Evolutionary conservation across 2,113 vertebrate genomes (phyloP).

Genomic region (Melanerpes formicivorus): DNA sequence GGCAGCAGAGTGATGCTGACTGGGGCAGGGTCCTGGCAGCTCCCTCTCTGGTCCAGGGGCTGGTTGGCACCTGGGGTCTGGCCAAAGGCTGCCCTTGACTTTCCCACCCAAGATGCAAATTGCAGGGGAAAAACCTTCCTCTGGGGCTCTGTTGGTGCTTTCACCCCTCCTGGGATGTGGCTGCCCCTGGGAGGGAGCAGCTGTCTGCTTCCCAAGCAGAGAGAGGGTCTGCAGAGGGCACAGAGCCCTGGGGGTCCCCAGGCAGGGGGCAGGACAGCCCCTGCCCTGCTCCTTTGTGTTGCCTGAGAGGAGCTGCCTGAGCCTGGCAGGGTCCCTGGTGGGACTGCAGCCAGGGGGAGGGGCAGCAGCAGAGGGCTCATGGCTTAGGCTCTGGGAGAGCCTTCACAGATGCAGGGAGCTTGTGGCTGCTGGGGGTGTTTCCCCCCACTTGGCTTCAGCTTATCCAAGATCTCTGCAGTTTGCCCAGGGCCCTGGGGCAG

Average conservation of each 20-base stretch:
- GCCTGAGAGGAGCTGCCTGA: background rate
- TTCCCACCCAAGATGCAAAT: background rate
- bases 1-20: accelerated
- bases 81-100: background rate
- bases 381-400: background rate
- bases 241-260: background rate
- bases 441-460: background rate
- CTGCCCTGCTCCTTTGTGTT: background rate
- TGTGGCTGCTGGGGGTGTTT: too few species aligned
- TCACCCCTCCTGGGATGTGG: accelerated
- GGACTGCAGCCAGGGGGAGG: background rate
- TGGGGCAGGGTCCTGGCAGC: background rate
- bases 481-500: background rate
- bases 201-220: background rate
- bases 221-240: background rate
- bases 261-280: background rate
- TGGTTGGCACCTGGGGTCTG: background rate
- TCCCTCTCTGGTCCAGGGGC: background rate
- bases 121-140: background rate
- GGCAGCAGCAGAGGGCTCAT: accelerated
- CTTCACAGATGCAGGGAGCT: background rate
- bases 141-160: accelerated
- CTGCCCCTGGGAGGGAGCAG: accelerated
- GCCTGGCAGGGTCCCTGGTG: background rate
- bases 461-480: background rate